Conservation (phyloP, 2,797 vertebrate species). For the Neosilurus mollespiculum region DNA sequence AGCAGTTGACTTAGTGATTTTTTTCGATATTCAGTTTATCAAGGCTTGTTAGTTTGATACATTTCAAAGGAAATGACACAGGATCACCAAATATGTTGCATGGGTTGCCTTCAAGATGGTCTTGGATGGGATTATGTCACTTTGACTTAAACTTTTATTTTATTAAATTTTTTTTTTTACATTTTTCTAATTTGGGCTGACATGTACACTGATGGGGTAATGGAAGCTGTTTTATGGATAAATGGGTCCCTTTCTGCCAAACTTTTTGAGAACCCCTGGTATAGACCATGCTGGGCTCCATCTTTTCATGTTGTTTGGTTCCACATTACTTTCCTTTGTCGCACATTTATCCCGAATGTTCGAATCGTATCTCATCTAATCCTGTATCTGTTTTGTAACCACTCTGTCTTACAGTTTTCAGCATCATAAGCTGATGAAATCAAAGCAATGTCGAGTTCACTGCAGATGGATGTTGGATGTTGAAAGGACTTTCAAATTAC, state of each 20-base stretch:
- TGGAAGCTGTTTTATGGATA: neutral
- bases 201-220: neutral
- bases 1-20: too few species aligned
- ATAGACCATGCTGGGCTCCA: neutral
- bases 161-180: too few species aligned
- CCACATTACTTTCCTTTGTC: neutral
- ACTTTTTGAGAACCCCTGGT: neutral
- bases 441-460: too few species aligned
- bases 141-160: too few species aligned
- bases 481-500: slow-evolving; percentile 7
- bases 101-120: too few species aligned
- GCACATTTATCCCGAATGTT: neutral
- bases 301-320: neutral
- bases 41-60: too few species aligned
- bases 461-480: slow-evolving; percentile 10
- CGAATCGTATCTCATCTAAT: neutral
- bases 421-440: neutral
- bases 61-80: too few species aligned
- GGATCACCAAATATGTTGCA: too few species aligned
- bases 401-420: neutral
- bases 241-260: neutral
- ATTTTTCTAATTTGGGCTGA: too few species aligned
- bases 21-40: too few species aligned
- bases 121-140: too few species aligned
- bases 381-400: neutral